A percentile compares a stretch with the other conserved stretches of the same genome.
These are phyloP conservation scores for Serripes groenlandicus DNA, from an alignment of 2,888 invertebrate genomes.

Conservation along the genomic window DNA sequence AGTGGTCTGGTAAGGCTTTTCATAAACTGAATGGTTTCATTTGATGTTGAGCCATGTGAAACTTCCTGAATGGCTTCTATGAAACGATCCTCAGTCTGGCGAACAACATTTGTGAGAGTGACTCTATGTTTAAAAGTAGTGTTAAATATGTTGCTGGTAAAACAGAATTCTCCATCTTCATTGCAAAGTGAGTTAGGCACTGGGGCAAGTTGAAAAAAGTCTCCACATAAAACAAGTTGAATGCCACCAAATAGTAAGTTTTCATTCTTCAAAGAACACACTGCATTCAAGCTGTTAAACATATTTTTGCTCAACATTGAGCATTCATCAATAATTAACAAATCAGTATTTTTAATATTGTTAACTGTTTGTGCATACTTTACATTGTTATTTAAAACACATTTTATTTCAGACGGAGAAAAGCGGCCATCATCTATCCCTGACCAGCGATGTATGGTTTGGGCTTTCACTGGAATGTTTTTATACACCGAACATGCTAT, in stretches of 20 bases:
- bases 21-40: constrained; percentile 15
- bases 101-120: constrained; percentile 14
- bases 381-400: constrained; percentile 25
- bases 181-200: constrained; percentile 40
- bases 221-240: constrained; percentile 45
- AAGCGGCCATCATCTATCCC: constrained; percentile 50
- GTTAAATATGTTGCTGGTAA: constrained; percentile 21
- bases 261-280: constrained; percentile 36
- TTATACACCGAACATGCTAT: constrained; percentile 44
- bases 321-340: constrained; percentile 46
- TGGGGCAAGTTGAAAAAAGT: constrained; percentile 52
- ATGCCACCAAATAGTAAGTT: constrained; percentile 42
- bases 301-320: constrained; percentile 46
- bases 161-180: constrained; percentile 44
- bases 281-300: constrained; percentile 27
- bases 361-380: constrained; percentile 26
- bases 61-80: constrained; percentile 29
- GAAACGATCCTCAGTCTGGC: constrained; percentile 26
- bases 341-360: constrained; percentile 37
- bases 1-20: constrained; percentile 17
- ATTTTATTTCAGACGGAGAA: constrained; percentile 33
- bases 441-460: constrained; percentile 48
- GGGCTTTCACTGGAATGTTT: constrained; percentile 10
- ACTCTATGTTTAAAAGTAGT: constrained; percentile 26
- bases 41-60: constrained; percentile 23